phyloP scores from a whole-genome alignment of 2,888 invertebrate species.

The Petrolisthes manimaculis region DNA sequence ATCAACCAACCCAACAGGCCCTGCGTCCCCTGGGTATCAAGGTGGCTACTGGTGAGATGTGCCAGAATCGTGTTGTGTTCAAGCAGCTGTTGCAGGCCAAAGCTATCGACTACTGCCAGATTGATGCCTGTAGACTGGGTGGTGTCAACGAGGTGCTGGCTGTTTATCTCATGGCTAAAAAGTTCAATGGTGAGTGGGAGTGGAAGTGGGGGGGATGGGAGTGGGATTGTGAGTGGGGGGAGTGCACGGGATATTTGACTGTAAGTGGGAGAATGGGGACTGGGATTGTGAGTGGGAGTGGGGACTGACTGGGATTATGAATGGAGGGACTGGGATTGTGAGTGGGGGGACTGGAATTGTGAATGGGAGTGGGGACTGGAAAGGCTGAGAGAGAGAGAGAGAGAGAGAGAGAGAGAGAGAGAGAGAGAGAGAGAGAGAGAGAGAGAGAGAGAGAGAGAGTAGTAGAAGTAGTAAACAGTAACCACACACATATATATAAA shows the following conservation, averaged over 20 bases:
- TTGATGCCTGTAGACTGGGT: conserved; percentile 89
- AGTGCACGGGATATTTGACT: neutral
- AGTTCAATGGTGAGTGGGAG: conserved; percentile 67
- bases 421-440: neutral
- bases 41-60: conserved; percentile 93
- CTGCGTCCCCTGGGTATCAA: conserved; percentile 81
- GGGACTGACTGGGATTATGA: neutral
- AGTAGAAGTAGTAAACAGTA: neutral
- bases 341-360: neutral
- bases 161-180: conserved; percentile 86
- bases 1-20: conserved; percentile 71
- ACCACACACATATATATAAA: neutral
- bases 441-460: neutral
- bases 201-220: conserved; percentile 75
- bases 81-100: conserved; percentile 87
- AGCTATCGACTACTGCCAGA: conserved; percentile 89
- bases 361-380: neutral
- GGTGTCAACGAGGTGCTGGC: conserved; percentile 89
- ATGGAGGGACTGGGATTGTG: neutral
- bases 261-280: neutral
- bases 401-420: neutral
- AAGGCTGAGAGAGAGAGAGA: neutral
- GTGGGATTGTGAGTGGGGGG: neutral
- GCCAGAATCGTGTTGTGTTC: conserved; percentile 91
- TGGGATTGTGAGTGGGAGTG: neutral